Evolutionary conservation across 2,113 vertebrate genomes (phyloP), one percentile per base, ranked within the genome.

Genomic region (Ptychochromis oligacanthus): DNA sequence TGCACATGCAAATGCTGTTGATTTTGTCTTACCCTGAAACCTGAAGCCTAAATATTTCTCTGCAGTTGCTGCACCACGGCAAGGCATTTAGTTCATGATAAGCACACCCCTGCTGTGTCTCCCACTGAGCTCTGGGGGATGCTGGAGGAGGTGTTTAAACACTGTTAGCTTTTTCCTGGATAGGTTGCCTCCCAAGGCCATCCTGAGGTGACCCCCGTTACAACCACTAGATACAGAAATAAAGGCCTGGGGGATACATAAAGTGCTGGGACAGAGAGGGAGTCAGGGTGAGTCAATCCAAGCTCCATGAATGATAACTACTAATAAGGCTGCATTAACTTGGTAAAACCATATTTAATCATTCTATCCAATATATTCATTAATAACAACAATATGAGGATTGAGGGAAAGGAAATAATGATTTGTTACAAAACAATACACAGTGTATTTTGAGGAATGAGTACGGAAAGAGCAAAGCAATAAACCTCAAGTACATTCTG

Each of bases 111-210:
- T 43, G 34, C 77, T 67, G 77, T 6, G 76, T 17, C 28, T 85
- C 62, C 75, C 15, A 57, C 59, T 1, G 36, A 60, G 72, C 55
- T 57, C 0, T 59, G 52, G 78, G 81, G 36, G 36, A 83, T 26
- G 61, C 86, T 65, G 57, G 36, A 87, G 86, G 86, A 67, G 56
- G 60, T 62, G 60, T 85, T 85, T 79, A 72, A 57, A 49, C 34
- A 55, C 58, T 36, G 28, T 59, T 78, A 28, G 54, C 46, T 62
- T 74, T 36, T 58, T 57, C 38, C 60, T 87, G 61, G 22, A 83
- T 64, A 43, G 70, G 34, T 75, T 70, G 24, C 61, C 80, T 62
- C 24, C 38, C 36, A 31, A 58, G 80, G 78, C 67, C 83, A 70
- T 80, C 72, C 76, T 52, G 31, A 38, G 81, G 60, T 86, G 57